Base-by-base conservation (phyloP, 2,888 invertebrate genomes). In the Apodemia hepburni region DNA sequence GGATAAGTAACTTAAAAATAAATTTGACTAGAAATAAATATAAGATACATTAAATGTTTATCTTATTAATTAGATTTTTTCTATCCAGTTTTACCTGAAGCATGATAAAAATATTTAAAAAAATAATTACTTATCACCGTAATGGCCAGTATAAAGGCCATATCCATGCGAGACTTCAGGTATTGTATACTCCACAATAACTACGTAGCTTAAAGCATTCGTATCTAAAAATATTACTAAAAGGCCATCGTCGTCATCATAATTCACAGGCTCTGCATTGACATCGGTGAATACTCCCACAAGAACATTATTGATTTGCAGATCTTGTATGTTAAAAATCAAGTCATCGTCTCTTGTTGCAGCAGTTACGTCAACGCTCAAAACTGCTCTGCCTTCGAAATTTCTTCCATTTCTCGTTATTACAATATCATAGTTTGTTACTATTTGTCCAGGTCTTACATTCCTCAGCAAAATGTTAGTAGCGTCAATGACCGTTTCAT, bases 101-200 rank as follows among this genome's bases (percentile, higher is more conserved):
- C 1, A 33, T 8, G 7, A 1, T 8, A 33, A 58, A 60, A 33
- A 0, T 33, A 33, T 33, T 33, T 59, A 57, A 58, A 51, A 27
- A 57, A 58, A 57, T 42, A 70, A 62, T 76, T 79, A 76, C 78
- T 70, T 64, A 59, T 71, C 69, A 61, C 69, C 60, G 27, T 68
- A 77, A 29, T 60, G 60, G 68, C 79, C 80, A 65, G 66, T 61
- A 63, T 75, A 80, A 0, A 84, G 65, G 35, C 84, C 87, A 35
- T 17, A 61, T 35, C 80, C 80, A 63, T 35, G 57, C 15, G 61
- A 66, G 0, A 68, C 47, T 2, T 85, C 60, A 7, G 59, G 62
- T 59, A 81, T 85, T n/a, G 75, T 73, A 65, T 84, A 87, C 61
- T 80, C 77, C 27, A 87, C 75, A 12, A 80, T 70, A 1, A 86